Conservation (phyloP, 2,797 vertebrate genomes). For the Peromyscus attwateri region DNA sequence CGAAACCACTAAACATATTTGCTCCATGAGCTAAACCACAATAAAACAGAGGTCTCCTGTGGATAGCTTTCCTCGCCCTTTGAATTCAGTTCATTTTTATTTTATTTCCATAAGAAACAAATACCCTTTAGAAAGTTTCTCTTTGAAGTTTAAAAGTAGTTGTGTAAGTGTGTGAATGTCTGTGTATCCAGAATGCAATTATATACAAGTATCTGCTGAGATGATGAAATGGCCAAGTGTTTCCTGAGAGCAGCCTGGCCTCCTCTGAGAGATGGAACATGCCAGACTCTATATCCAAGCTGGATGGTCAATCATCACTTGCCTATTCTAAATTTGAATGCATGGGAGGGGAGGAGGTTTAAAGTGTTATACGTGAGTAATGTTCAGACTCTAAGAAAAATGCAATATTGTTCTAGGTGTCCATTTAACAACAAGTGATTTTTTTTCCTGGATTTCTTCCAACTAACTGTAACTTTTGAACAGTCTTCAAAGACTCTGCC, state of each 20-base stretch:
- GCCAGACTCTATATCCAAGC: slow-evolving; percentile 78
- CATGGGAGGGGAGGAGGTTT: slow-evolving; percentile 65
- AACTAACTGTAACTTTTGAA: slow-evolving; percentile 43
- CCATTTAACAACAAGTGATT: slow-evolving; percentile 61
- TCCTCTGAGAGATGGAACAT: slow-evolving; percentile 77
- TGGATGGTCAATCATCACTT: slow-evolving; percentile 81
- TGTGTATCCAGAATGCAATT: slow-evolving; percentile 85
- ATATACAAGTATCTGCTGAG: slow-evolving; percentile 84
- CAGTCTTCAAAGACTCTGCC: not conserved
- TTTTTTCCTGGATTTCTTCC: slow-evolving; percentile 56
- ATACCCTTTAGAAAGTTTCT: slow-evolving; percentile 81
- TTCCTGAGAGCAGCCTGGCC: slow-evolving; percentile 81
- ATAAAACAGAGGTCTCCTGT: slow-evolving; percentile 84
- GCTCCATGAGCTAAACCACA: slow-evolving; percentile 80
- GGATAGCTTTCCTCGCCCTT: slow-evolving; percentile 82
- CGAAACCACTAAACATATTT: slow-evolving; percentile 83
- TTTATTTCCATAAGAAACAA: slow-evolving; percentile 82
- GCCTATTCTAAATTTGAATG: slow-evolving; percentile 79
- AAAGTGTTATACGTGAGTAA: slow-evolving; percentile 69
- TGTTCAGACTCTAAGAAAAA: not conserved
- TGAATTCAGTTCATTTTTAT: slow-evolving; percentile 82
- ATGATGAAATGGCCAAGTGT: slow-evolving; percentile 78
- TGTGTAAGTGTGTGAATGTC: slow-evolving; percentile 75
- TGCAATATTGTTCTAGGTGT: not conserved
- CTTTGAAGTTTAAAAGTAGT: slow-evolving; percentile 79